Evolutionary conservation across 2,888 invertebrate species (phyloP), one percentile per base, ranked within the genome.

Genomic region (Sepiola atlantica): DNA sequence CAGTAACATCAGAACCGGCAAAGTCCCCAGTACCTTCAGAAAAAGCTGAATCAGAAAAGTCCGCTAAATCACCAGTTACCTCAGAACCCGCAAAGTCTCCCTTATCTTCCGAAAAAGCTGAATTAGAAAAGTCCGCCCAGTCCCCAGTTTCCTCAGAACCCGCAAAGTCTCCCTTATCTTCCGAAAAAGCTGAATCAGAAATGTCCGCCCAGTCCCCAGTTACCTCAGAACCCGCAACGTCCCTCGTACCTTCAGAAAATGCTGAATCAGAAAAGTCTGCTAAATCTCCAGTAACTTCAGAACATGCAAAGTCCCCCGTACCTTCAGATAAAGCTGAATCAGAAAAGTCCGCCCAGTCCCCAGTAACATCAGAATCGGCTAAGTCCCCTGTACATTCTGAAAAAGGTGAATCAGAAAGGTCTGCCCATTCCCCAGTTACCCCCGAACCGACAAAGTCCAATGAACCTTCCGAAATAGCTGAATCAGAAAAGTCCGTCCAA

Each of bases 21-120:
- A 54, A 54, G 20, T 92, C 92, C 45, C 92, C 92, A 6, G 92
- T 92, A 35, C n/a, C 55, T 18, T 92, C 92, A 0, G 92, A 92
- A 92, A 92, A 92, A 92, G 92, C 92, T 16, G 92, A 92, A 55
- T 92, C 92, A 18, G 92, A 28, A 92, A 92, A 92, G 21, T 54
- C 92, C 2, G 28, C 92, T 45, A 92, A 10, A 55, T 92, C 54
- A 0, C 92, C 92, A 16, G 92, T 92, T 0, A 54, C 92, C 1
- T 28, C 92, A 18, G 92, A 92, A 54, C 55, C 92, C 28, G 92
- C 28, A n/a, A 54, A 54, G 28, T 92, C 92, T 12, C 92, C 55
- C 24, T 28, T 55, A 21, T 4, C n/a, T 24, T 92, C 54, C 16
- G 92, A 92, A 92, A 92, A 92, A 92, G 54, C 54, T n/a, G 92